Evolutionary conservation across 2,797 vertebrate species (phyloP).

Genomic region (Saxicola maurus): DNA sequence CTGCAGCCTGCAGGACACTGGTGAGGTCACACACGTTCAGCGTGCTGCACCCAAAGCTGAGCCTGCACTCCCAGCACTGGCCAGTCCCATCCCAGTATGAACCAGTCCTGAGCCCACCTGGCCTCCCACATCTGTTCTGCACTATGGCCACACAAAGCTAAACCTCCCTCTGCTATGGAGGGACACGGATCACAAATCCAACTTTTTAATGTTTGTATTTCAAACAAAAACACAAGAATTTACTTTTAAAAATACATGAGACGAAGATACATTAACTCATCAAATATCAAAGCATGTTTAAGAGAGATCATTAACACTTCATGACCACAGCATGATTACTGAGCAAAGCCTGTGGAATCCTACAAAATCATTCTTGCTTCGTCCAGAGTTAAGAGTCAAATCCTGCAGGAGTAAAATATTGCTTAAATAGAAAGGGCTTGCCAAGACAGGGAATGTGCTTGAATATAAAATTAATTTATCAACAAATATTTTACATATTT

Average conservation of each 20-base stretch:
- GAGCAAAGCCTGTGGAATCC: not conserved
- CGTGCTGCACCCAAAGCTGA: not conserved
- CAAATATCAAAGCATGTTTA: not conserved
- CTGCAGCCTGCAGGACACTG: not conserved
- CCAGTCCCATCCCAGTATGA: not conserved
- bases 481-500: not conserved
- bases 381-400: not conserved
- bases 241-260: not conserved
- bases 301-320: not conserved
- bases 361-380: not conserved
- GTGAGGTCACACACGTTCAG: accelerated
- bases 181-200: accelerated
- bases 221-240: accelerated
- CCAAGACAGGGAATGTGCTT: not conserved
- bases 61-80: not conserved
- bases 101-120: not conserved
- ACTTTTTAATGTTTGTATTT: not conserved
- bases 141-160: not conserved
- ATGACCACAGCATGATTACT: not conserved
- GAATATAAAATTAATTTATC: not conserved
- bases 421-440: not conserved
- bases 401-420: not conserved
- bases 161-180: accelerated
- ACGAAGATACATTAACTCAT: not conserved
- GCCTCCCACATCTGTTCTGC: not conserved